Conservation (phyloP, 1,140 invertebrate species). For the Galendromus occidentalis region DNA sequence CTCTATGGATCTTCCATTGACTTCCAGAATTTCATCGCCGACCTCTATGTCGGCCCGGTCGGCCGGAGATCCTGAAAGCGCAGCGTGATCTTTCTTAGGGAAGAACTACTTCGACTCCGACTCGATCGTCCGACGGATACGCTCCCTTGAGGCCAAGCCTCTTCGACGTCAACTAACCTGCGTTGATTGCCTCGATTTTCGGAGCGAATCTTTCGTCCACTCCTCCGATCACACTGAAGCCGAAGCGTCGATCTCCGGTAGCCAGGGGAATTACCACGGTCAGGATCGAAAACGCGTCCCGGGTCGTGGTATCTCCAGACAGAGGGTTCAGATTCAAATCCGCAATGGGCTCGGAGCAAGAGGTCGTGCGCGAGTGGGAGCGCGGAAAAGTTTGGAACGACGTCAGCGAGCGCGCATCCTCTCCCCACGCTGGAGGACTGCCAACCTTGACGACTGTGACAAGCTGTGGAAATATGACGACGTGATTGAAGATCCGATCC, state of each 20-base stretch:
- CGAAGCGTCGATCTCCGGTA: slow-evolving; percentile 29
- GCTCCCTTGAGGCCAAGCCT: not conserved
- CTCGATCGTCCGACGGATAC: not conserved
- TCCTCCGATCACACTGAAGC: slow-evolving; percentile 34
- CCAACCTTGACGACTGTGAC: not conserved
- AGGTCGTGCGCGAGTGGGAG: not conserved
- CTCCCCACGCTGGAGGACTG: slow-evolving; percentile 1
- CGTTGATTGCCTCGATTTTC: slow-evolving; percentile 31
- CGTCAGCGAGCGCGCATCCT: slow-evolving; percentile 7
- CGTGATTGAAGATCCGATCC: too few relatives aligned
- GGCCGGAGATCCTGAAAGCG: slow-evolving; percentile 65
- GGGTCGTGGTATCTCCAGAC: not conserved
- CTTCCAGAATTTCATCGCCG: slow-evolving; percentile 84
- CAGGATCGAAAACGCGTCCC: not conserved
- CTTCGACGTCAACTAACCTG: slow-evolving; percentile 25
- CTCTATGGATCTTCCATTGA: slow-evolving; percentile 71
- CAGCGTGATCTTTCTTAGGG: slow-evolving; percentile 51
- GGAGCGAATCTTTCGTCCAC: slow-evolving; percentile 31
- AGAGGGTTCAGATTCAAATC: not conserved
- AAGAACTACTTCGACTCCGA: not conserved
- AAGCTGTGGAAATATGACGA: not conserved
- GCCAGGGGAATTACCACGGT: slow-evolving; percentile 20
- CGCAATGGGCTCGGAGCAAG: not conserved
- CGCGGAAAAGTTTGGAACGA: slow-evolving; percentile 5
- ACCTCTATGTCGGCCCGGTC: slow-evolving; percentile 75